Conservation (phyloP, 2,888 invertebrate genomes). For the Erebia palarica region DNA sequence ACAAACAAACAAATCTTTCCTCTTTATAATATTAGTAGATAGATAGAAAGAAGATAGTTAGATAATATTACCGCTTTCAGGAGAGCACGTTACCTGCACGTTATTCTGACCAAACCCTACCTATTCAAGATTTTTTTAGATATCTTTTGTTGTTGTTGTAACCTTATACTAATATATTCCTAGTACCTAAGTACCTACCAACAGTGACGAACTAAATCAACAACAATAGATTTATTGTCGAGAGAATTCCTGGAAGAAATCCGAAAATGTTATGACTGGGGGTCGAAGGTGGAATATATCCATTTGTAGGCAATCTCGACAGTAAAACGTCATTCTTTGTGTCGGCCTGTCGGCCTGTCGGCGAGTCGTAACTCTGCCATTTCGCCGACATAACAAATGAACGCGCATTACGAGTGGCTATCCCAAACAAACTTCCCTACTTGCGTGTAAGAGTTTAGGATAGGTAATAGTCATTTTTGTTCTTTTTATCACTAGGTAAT, state of each 20-base stretch:
- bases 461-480: slow-evolving; percentile 19
- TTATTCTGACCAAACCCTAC: too few relatives aligned
- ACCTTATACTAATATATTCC: too few relatives aligned
- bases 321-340: slow-evolving; percentile 75
- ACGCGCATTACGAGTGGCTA: slow-evolving; percentile 63
- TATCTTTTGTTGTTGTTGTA: too few relatives aligned
- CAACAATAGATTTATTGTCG: slow-evolving; percentile 14
- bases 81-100: too few relatives aligned
- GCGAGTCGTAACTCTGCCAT: slow-evolving; percentile 63
- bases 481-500: neutral
- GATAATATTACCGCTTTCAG: too few relatives aligned
- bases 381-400: slow-evolving; percentile 77
- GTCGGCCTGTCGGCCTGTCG: slow-evolving; percentile 66
- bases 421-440: slow-evolving; percentile 51
- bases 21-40: too few relatives aligned
- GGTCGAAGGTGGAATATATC: slow-evolving; percentile 58
- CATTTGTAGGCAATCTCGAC: slow-evolving; percentile 74
- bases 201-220: neutral
- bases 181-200: neutral
- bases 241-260: slow-evolving; percentile 30
- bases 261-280: slow-evolving; percentile 43
- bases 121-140: too few relatives aligned
- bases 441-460: slow-evolving; percentile 40
- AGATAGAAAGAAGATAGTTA: too few relatives aligned
- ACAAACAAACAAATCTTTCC: too few relatives aligned